A percentile compares a stretch with the other conserved stretches of the same genome.
Evolutionary conservation across 2,888 invertebrate species (phyloP).

Genomic region (Uloborus plumipes): DNA sequence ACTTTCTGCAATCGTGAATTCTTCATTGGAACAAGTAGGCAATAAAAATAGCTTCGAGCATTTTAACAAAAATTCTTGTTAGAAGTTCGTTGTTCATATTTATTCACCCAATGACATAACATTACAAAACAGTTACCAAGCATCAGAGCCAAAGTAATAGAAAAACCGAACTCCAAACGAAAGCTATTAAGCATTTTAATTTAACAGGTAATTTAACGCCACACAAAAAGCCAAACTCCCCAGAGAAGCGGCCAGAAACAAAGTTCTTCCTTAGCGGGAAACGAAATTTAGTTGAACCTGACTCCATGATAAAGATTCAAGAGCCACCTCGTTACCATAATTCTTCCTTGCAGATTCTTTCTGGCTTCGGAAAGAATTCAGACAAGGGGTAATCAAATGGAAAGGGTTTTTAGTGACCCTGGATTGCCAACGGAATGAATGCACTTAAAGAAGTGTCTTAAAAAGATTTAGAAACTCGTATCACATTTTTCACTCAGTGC

Average conservation of each 20-base stretch:
- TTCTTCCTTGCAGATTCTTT: conserved; percentile 35
- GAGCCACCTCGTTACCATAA: conserved; percentile 41
- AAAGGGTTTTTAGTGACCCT: conserved; percentile 59
- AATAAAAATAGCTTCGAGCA: too few species aligned
- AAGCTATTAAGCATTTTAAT: too few species aligned
- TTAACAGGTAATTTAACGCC: too few species aligned
- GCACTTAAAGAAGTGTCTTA: conserved; percentile 42
- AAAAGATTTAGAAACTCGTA: conserved; percentile 51
- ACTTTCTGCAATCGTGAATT: too few species aligned
- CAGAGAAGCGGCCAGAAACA: background rate
- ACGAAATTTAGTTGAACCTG: conserved; percentile 36
- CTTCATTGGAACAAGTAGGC: too few species aligned
- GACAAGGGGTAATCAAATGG: conserved; percentile 48
- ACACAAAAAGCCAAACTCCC: background rate
- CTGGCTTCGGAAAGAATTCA: conserved; percentile 27
- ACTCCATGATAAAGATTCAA: conserved; percentile 32
- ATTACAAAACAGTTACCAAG: too few species aligned
- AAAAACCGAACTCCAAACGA: too few species aligned
- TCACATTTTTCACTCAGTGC: conserved; percentile 39
- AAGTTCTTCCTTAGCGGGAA: conserved; percentile 3
- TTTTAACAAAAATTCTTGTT: too few species aligned
- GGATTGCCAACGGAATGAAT: conserved; percentile 50
- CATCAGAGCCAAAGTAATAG: too few species aligned
- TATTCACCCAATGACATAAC: too few species aligned
- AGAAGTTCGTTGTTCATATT: too few species aligned